Evolutionary conservation across 2,113 vertebrate species (phyloP), one percentile per base, ranked within the genome.

Genomic region (Gymnorhina tibicen): DNA sequence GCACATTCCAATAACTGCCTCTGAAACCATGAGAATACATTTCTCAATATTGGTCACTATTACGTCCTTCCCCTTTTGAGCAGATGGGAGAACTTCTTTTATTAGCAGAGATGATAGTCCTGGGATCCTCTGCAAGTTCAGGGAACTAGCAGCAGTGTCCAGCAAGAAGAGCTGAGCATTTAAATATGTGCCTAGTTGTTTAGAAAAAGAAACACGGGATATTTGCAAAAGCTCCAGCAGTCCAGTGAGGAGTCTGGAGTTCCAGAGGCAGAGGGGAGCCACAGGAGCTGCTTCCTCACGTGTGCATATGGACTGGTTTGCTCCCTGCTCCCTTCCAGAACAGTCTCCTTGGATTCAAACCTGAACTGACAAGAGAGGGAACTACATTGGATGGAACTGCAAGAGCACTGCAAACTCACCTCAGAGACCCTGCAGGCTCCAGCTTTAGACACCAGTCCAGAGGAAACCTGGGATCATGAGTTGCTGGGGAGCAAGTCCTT

Each of bases 1-100:
- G 92, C 56, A 87, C 77, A 89, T 97, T 96, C 95, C 93, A 78
- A 4, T 47, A 89, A 70, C 39, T 91, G 64, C 68, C 55, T 94
- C 72, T 62, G 80, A 94, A 84, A 77, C 21, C 33, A 32, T 55
- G 10, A 83, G 68, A 74, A 68, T 42, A 16, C 47, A 12, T 67
- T 87, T 85, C 69, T 84, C 66, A 81, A 0, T 56, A 37, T n/a
- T 63, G 50, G 84, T 81, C 77, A 64, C 16, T 77, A 20, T 53
- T 49, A 28, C 32, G 46, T 75, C 60, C 78, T 89, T 84, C 46
- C 30, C 11, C 66, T 81, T 94, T 80, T 7, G 17, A 70, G 28
- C 7, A 87, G 27, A 50, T 33, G n/a, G 7, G 33, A 93, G 69
- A 68, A 72, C 22, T 46, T 56, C 27, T 42, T 64, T 77, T 62